Evolutionary conservation across 30 jellyfish, hydroid and myxozoan genomes (phyloP).

Genomic region (Clytia hemisphaerica): DNA sequence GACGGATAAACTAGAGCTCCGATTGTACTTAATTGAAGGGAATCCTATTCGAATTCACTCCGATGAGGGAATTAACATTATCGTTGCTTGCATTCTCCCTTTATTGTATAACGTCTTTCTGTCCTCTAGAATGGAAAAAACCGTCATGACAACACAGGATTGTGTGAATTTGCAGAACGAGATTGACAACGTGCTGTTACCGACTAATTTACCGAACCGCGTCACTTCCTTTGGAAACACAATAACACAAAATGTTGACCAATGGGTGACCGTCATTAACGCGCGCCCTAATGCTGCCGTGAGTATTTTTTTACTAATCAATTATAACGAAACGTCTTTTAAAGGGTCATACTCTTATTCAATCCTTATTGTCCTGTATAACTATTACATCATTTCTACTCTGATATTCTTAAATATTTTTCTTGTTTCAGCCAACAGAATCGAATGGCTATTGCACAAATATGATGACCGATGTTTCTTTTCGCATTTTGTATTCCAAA

Average conservation of each 20-base stretch:
- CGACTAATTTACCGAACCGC: conserved; percentile 64
- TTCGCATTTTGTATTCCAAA: conserved; percentile 57
- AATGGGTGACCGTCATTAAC: conserved; percentile 76
- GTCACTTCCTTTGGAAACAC: conserved; percentile 87
- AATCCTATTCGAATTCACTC: too few relatives aligned
- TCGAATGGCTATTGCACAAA: conserved; percentile 71
- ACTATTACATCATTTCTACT: background rate
- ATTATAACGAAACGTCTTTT: background rate
- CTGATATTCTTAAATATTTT: background rate
- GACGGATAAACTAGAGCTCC: too few relatives aligned
- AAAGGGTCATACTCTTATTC: background rate
- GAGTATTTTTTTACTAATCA: background rate
- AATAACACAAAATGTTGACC: conserved; percentile 59
- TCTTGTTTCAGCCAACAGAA: conserved; percentile 48
- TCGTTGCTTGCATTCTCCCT: too few relatives aligned
- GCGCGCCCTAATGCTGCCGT: conserved; percentile 55
- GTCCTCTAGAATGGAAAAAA: conserved; percentile 50
- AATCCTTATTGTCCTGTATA: background rate
- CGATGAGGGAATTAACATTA: too few relatives aligned
- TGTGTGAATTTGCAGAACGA: conserved; percentile 54
- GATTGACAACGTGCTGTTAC: conserved; percentile 51
- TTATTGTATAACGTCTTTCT: too few relatives aligned
- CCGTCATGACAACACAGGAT: conserved; percentile 63
- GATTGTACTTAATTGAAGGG: too few relatives aligned
- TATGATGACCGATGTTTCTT: conserved; percentile 67